Evolutionary conservation across 2,888 invertebrate species (phyloP).

Genomic region (Oscheius myriophilus): DNA sequence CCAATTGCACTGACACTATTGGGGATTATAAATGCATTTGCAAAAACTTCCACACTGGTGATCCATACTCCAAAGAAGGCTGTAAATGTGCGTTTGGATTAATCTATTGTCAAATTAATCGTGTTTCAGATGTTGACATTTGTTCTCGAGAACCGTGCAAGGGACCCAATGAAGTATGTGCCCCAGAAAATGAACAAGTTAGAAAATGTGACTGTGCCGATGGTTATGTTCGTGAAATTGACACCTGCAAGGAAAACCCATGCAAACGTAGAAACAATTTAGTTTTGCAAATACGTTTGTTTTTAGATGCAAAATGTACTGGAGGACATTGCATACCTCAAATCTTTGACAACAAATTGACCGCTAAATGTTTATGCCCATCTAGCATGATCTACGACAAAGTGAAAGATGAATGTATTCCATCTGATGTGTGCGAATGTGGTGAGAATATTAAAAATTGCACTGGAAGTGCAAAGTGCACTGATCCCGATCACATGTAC

Average conservation of each 20-base stretch:
- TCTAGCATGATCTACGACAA: neutral
- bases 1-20: slow-evolving; percentile 18
- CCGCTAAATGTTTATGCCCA: neutral
- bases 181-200: neutral
- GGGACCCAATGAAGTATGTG: slow-evolving; percentile 4
- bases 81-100: slow-evolving; percentile 23
- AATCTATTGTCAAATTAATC: no score
- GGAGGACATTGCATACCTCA: slow-evolving; percentile 4
- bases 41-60: slow-evolving; percentile 1
- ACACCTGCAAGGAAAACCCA: neutral
- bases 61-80: slow-evolving; percentile 15
- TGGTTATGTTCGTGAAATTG: neutral
- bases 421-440: slow-evolving; percentile 15
- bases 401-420: slow-evolving; percentile 4
- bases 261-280: slow-evolving; percentile 2
- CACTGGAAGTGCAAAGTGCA: slow-evolving; percentile 7
- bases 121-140: neutral
- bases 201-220: neutral
- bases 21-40: slow-evolving; percentile 12
- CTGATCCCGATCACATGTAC: slow-evolving; percentile 1
- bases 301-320: slow-evolving; percentile 2
- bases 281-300: neutral
- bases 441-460: neutral
- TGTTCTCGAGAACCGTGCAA: slow-evolving; percentile 6
- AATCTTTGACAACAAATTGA: neutral